These are phyloP conservation scores for Nymphalis io DNA, from an alignment of 1,140 invertebrate genomes.

Conservation along the genomic window DNA sequence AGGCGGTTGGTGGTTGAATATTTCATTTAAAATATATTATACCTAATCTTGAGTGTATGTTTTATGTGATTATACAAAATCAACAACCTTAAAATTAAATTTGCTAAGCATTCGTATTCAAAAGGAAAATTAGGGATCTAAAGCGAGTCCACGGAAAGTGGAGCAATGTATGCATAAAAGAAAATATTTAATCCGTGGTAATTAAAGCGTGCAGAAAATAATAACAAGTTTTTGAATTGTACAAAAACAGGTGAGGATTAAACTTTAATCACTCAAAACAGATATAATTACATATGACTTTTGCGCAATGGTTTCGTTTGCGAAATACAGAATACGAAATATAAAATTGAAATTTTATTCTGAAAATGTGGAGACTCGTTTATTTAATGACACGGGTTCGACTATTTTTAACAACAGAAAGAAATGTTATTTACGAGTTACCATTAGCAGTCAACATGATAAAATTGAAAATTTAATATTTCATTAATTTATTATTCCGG, in stretches of 20 bases:
- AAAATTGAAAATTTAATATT: not conserved
- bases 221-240: conserved; percentile 18
- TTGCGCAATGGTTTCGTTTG: conserved; percentile 18
- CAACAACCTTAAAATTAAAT: conserved; percentile 7
- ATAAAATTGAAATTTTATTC: not conserved
- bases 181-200: conserved; percentile 11
- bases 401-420: conserved; percentile 4
- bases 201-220: conserved; percentile 7
- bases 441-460: not conserved
- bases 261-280: not conserved
- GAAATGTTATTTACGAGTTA: not conserved
- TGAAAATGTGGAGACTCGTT: not conserved
- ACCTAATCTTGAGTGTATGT: too few relatives aligned
- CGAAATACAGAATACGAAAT: not conserved
- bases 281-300: conserved; percentile 4
- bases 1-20: too few relatives aligned
- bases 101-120: conserved; percentile 13
- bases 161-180: not conserved
- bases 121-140: conserved; percentile 23
- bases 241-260: not conserved
- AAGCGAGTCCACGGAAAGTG: not conserved
- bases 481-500: too few relatives aligned
- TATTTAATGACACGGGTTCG: not conserved
- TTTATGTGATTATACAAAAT: conserved; percentile 5
- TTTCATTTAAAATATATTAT: too few relatives aligned